Evolutionary conservation across 2,888 invertebrate genomes (phyloP).

Genomic region (Carterocephalus palaemon): DNA sequence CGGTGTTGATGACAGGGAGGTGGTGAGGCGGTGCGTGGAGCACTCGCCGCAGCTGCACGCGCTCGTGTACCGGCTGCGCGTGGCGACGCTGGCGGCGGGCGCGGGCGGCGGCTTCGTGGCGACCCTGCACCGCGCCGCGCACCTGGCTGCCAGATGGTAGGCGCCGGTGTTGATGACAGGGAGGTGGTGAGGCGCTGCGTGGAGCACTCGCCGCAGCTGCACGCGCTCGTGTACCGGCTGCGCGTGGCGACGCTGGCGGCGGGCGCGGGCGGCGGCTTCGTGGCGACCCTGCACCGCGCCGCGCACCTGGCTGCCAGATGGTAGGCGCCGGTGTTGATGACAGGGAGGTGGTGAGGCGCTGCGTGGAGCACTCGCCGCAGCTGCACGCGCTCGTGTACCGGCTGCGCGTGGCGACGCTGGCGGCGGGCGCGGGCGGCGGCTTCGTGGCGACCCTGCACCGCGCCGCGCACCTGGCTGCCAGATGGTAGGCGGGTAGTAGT

Average conservation of each 20-base stretch:
- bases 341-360: conserved; percentile 84
- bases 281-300: conserved; percentile 60
- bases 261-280: conserved; percentile 68
- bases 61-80: too few species aligned
- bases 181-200: conserved; percentile 86
- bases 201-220: conserved; percentile 88
- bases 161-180: too few species aligned
- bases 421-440: conserved; percentile 75
- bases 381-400: conserved; percentile 86
- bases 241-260: conserved; percentile 83
- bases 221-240: conserved; percentile 85
- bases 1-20: too few species aligned
- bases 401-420: conserved; percentile 82
- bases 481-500: conserved; percentile 63
- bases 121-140: too few species aligned
- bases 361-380: conserved; percentile 89
- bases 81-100: too few species aligned
- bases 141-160: too few species aligned
- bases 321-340: conserved; percentile 57
- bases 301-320: conserved; percentile 62
- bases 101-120: too few species aligned
- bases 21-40: too few species aligned
- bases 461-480: conserved; percentile 60
- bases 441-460: conserved; percentile 65
- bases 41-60: too few species aligned